Conservation (phyloP, 2,888 invertebrate genomes). For the Branchellion lobata region DNA sequence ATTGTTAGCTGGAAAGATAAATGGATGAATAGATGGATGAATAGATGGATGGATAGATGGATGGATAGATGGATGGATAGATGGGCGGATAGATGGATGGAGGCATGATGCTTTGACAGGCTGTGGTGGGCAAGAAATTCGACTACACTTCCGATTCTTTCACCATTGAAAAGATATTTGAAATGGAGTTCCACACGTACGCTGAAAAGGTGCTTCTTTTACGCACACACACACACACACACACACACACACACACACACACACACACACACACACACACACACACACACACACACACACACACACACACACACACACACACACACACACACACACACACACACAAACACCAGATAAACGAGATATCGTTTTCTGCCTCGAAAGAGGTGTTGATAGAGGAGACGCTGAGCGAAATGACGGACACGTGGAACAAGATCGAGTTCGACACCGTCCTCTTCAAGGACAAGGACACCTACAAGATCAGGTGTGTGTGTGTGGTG, state of each 20-base stretch:
- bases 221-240: no score
- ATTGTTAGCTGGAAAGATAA: no score
- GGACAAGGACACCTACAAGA: conserved; percentile 69
- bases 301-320: no score
- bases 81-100: no score
- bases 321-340: no score
- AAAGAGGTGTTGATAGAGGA: conserved; percentile 82
- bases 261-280: no score
- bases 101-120: conserved; percentile 54
- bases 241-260: no score
- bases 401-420: conserved; percentile 70
- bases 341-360: conserved; percentile 69
- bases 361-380: conserved; percentile 82
- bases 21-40: no score
- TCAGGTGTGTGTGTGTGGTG: conserved; percentile 68
- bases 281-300: no score
- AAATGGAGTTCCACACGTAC: conserved; percentile 78
- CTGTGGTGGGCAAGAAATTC: conserved; percentile 73
- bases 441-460: conserved; percentile 75
- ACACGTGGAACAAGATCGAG: conserved; percentile 73
- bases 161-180: conserved; percentile 77
- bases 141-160: conserved; percentile 77
- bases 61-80: no score
- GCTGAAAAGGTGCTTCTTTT: conserved; percentile 69
- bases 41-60: no score